Conservation (phyloP, 2,113 vertebrate genomes). For the Corapipo altera region DNA sequence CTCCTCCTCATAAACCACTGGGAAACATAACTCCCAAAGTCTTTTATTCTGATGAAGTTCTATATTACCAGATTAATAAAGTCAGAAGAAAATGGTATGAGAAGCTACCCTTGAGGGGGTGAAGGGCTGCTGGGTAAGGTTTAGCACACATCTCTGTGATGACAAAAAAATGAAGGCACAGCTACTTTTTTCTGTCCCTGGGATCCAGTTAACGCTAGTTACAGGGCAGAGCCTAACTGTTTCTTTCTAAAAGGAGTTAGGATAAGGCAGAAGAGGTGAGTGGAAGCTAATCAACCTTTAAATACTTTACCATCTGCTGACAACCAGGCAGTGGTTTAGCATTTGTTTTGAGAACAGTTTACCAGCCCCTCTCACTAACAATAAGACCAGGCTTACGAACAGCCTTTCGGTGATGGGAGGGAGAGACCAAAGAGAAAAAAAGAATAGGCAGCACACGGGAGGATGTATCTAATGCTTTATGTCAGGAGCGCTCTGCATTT, state of each 20-base stretch:
- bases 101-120: neutral
- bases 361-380: neutral
- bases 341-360: neutral
- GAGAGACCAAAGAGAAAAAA: neutral
- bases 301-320: constrained; percentile 20
- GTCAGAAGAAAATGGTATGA: neutral
- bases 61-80: neutral
- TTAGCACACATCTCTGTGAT: neutral
- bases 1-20: neutral
- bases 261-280: neutral
- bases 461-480: neutral
- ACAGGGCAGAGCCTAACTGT: neutral
- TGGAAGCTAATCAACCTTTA: constrained; percentile 6
- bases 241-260: neutral
- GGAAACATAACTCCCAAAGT: neutral
- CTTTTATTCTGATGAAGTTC: neutral
- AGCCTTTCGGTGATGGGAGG: neutral
- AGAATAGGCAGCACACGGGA: neutral
- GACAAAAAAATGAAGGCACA: neutral
- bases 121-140: neutral
- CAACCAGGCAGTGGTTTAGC: neutral
- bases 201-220: neutral
- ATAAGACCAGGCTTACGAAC: neutral
- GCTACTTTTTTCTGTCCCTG: neutral
- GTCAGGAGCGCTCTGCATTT: neutral